Conservation (phyloP, 2,113 vertebrate species). For the Bostrychus sinensis region DNA sequence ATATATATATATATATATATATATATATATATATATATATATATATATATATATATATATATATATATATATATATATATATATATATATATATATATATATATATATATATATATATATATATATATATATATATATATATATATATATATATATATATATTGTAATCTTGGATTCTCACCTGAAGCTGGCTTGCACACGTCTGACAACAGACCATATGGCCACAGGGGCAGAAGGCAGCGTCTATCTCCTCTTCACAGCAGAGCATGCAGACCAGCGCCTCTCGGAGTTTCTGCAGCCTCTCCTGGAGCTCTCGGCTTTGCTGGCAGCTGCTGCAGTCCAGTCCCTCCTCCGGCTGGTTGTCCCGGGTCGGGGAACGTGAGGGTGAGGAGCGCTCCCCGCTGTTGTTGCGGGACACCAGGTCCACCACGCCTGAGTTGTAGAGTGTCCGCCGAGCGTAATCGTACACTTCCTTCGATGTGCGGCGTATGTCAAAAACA, state of each 20-base stretch:
- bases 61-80: neutral
- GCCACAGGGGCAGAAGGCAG: slow-evolving; percentile 96
- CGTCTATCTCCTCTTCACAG: slow-evolving; percentile 94
- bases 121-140: neutral
- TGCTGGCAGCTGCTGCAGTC: slow-evolving; percentile 92
- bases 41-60: neutral
- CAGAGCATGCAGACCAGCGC: slow-evolving; percentile 96
- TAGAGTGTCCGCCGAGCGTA: slow-evolving; percentile 92
- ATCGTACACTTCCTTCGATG: slow-evolving; percentile 97
- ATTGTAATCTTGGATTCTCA: slow-evolving; percentile 57
- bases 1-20: neutral
- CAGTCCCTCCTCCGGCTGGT: slow-evolving; percentile 62
- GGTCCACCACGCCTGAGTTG: slow-evolving; percentile 91
- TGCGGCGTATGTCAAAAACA: slow-evolving; percentile 95
- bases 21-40: neutral
- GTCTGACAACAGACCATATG: slow-evolving; percentile 96
- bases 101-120: neutral
- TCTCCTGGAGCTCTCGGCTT: slow-evolving; percentile 89
- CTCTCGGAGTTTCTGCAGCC: slow-evolving; percentile 89
- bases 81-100: neutral
- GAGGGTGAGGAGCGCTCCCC: slow-evolving; percentile 82
- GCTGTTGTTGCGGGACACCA: slow-evolving; percentile 78
- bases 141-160: neutral
- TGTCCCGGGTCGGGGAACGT: slow-evolving; percentile 80
- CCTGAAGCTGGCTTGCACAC: slow-evolving; percentile 92